Evolutionary conservation across 2,797 vertebrate species (phyloP), one percentile per base, ranked within the genome.

Genomic region (Apogon talboti): DNA sequence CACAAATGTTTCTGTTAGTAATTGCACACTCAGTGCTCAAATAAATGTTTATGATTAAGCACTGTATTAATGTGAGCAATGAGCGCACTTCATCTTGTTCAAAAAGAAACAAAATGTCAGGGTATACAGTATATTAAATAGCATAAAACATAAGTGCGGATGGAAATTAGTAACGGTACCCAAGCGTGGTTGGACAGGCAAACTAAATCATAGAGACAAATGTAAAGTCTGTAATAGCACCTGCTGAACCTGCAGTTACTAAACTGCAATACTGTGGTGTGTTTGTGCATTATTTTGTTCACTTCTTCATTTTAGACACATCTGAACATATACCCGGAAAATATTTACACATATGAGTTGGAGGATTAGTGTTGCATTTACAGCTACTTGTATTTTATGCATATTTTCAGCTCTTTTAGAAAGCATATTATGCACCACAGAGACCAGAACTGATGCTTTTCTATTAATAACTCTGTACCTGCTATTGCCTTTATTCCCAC

Each of bases 201-300:
- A 51, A 30, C 24, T 65, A 54, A 49, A 61, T 76, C 69, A 66
- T 19, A 10, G 51, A 48, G 37, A 67, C n/a, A 66, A 56, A 59
- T 15, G 45, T 42, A 12, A 14, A 11, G 38, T 37, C 46, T 49
- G 38, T 58, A 35, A 35, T 35, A 35, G 33, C 7, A 35, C 9
- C 33, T 35, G 56, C 60, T 59, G 66, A 64, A 43, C 21, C 33
- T 46, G 44, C 53, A 40, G 37, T 41, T 46, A 12, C 19, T 10
- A n/a, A n/a, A 13, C 14, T n/a, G 9, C 24, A 44, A 13, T 16
- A 30, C 19, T 45, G 47, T 44, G 14, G 18, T 28, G 8, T 14
- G 9, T 19, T 5, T 8, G 33, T 3, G 3, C 19, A 10, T 35
- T 35, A 35, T 35, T 35, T 35, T 28, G 6, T 18, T 10, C 35